Evolutionary conservation across 2,888 invertebrate species (phyloP).

Genomic region (Bombyx huttoni): DNA sequence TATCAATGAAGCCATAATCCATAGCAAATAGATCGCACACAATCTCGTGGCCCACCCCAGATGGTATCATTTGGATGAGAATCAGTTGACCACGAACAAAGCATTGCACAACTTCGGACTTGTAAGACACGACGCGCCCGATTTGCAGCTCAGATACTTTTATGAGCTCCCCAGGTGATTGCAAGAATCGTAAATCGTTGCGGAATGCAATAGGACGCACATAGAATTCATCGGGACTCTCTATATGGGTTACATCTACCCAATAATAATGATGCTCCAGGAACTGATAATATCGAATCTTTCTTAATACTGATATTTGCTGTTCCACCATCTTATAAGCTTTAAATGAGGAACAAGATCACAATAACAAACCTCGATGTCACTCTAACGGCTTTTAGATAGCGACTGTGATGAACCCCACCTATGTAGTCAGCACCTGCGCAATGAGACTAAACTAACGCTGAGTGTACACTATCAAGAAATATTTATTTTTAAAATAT

Average conservation of each 20-base stretch:
- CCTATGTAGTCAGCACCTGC: not conserved
- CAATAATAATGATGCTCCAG: slow-evolving; percentile 5
- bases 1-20: slow-evolving; percentile 22
- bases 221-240: slow-evolving; percentile 17
- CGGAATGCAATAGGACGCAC: slow-evolving; percentile 12
- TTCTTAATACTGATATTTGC: not conserved
- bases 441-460: not conserved
- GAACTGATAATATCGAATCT: not conserved
- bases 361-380: not conserved
- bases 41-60: not conserved
- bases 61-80: slow-evolving; percentile 2
- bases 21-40: slow-evolving; percentile 17
- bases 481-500: not conserved
- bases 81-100: slow-evolving; percentile 11
- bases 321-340: not conserved
- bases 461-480: not conserved
- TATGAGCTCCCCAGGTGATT: not conserved
- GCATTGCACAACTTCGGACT: slow-evolving; percentile 7
- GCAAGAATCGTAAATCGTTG: slow-evolving; percentile 7
- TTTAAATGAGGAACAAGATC: not conserved
- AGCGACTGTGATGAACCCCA: not conserved
- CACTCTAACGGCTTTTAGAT: not conserved
- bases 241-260: slow-evolving; percentile 19
- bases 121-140: slow-evolving; percentile 3
- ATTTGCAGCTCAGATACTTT: not conserved